Base-by-base conservation (phyloP, 1,140 invertebrate species). In the Aphelinus atriplicis region DNA sequence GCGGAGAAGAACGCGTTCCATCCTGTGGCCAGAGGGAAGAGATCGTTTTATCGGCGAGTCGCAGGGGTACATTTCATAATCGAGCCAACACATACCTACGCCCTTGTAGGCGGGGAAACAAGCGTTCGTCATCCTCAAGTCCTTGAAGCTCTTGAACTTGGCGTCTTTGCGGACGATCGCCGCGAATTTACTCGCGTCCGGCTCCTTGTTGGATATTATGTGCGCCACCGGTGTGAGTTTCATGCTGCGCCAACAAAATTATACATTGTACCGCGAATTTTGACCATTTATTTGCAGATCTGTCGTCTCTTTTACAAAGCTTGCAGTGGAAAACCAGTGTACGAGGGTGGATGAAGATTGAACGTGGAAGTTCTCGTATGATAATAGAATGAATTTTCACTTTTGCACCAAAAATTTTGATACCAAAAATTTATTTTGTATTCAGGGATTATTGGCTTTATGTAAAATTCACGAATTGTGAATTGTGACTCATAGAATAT, bases 101-200 rank as follows among this genome's bases (percentile, higher is more conserved):
- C 93, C 93, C 80, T 91, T 90, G 79, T 90, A 92, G 5, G 85
- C 87, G 1, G 93, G 90, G 78, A 95, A 91, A 80, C 93, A 95
- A 1, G 94, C 94, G 51, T 90, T 90, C 71, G 91, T 90, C 2
- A 91, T 91, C 80, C 87, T 87, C 46, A 95, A 82, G 81, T 94
- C 91, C 58, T 87, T 81, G 58, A 95, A 86, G 7, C 79, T 90
- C 10, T 86, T 84, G 56, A 92, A 90, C 6, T 85, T 84, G 0
- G 92, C 89, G 78, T 90, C 84, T n/a, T 87, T 89, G 77, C 89
- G 92, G 0, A 95, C 91, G 5, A 96, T 89, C 0, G 93, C 93
- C 1, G 93, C 92, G 1, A 94, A 91, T 3, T 90, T 88, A 79
- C 92, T 91, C 45, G 90, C 89, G 80, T 92, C 89, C 42, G 90